These are phyloP conservation scores for Drosophila teissieri DNA, from an alignment of 1,140 invertebrate genomes.

Conservation along the genomic window DNA sequence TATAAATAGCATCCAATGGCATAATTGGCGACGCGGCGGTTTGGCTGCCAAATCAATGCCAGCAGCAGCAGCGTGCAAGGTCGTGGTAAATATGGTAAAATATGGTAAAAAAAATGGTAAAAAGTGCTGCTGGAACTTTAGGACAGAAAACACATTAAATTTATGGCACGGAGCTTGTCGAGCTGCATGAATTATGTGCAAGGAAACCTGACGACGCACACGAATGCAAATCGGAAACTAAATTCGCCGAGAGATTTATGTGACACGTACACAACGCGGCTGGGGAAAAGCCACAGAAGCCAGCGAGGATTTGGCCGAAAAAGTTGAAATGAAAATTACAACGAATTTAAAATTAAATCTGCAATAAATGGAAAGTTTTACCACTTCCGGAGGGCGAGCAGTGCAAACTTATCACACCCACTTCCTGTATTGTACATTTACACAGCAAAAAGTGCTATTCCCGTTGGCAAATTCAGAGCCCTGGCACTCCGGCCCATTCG, in stretches of 20 bases:
- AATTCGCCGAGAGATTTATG: constrained; percentile 68
- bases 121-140: constrained; percentile 34
- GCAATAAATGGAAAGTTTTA: constrained; percentile 12
- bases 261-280: constrained; percentile 13
- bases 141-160: constrained; percentile 50
- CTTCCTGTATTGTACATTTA: constrained; percentile 39
- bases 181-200: constrained; percentile 49
- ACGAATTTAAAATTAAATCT: constrained; percentile 26
- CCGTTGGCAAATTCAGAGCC: constrained; percentile 32
- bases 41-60: constrained; percentile 70
- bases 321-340: constrained; percentile 8
- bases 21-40: constrained; percentile 63
- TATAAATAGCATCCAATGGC: constrained; percentile 70
- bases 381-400: constrained; percentile 5
- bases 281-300: constrained; percentile 4
- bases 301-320: constrained; percentile 1
- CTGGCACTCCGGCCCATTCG: constrained; percentile 8
- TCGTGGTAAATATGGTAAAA: constrained; percentile 41
- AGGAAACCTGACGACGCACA: constrained; percentile 41
- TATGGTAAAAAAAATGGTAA: constrained; percentile 13
- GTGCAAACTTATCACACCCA: constrained; percentile 35
- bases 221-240: constrained; percentile 69
- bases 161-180: constrained; percentile 64
- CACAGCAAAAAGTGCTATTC: constrained; percentile 23
- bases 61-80: constrained; percentile 64